Conservation (phyloP, 2,888 invertebrate genomes). For the Beris chalybata region DNA sequence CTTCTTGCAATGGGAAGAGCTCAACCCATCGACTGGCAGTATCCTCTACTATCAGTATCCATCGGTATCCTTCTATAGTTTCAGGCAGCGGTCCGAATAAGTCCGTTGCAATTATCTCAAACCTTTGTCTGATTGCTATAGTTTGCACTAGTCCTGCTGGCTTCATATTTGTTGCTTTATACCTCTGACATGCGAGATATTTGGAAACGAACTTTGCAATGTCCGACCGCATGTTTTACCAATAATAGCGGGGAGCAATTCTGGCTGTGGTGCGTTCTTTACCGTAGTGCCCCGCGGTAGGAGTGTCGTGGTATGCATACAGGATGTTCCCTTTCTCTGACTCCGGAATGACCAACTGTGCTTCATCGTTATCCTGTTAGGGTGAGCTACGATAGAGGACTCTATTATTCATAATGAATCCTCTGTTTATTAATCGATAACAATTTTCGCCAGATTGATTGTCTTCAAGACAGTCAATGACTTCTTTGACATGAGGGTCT, state of each 20-base stretch:
- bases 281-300: background rate
- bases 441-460: no score
- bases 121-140: background rate
- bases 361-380: background rate
- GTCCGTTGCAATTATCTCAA: conserved; percentile 23
- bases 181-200: background rate
- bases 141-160: background rate
- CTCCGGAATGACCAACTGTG: no score
- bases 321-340: no score
- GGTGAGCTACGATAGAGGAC: no score
- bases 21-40: conserved; percentile 46
- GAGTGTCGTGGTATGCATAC: no score
- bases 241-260: background rate
- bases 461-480: no score
- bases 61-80: conserved; percentile 36
- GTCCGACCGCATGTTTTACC: background rate
- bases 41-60: conserved; percentile 43
- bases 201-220: background rate
- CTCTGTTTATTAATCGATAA: no score
- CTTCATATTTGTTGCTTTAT: conserved; percentile 1
- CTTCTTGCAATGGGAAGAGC: conserved; percentile 41
- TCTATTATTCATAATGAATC: no score
- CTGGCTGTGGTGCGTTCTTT: background rate
- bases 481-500: no score
- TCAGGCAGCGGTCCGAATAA: conserved; percentile 41